Conservation (phyloP, 2,888 invertebrate genomes). For the Cancer borealis region DNA sequence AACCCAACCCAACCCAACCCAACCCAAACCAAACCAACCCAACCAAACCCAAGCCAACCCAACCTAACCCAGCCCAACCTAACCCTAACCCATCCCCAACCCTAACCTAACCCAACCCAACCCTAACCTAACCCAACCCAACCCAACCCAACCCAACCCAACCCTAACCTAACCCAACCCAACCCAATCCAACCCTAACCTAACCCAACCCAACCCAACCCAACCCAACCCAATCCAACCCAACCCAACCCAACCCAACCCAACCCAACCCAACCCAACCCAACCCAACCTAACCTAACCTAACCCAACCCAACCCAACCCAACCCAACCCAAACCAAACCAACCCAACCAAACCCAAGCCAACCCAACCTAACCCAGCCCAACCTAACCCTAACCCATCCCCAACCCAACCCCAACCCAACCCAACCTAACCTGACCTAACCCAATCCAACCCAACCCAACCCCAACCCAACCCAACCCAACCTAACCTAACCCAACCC, state of each 20-base stretch:
- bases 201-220: conserved; percentile 35
- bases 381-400: conserved; percentile 1
- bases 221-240: conserved; percentile 13
- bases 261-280: conserved; percentile 37
- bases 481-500: conserved; percentile 26
- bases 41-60: conserved; percentile 25
- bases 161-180: conserved; percentile 31
- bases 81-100: too few species aligned
- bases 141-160: conserved; percentile 33
- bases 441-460: conserved; percentile 33
- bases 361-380: conserved; percentile 26
- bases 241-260: conserved; percentile 22
- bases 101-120: conserved; percentile 29
- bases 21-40: conserved; percentile 22
- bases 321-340: too few species aligned
- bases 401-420: too few species aligned
- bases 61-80: conserved; percentile 21
- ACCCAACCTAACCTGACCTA: conserved; percentile 3
- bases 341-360: conserved; percentile 31
- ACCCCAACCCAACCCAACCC: conserved; percentile 32
- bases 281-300: conserved; percentile 35
- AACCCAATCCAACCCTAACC: conserved; percentile 33
- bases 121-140: conserved; percentile 36
- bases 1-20: conserved; percentile 14
- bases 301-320: conserved; percentile 6